phyloP scores from a whole-genome alignment of 2,888 invertebrate species.

The Tachystola acroxantha region DNA sequence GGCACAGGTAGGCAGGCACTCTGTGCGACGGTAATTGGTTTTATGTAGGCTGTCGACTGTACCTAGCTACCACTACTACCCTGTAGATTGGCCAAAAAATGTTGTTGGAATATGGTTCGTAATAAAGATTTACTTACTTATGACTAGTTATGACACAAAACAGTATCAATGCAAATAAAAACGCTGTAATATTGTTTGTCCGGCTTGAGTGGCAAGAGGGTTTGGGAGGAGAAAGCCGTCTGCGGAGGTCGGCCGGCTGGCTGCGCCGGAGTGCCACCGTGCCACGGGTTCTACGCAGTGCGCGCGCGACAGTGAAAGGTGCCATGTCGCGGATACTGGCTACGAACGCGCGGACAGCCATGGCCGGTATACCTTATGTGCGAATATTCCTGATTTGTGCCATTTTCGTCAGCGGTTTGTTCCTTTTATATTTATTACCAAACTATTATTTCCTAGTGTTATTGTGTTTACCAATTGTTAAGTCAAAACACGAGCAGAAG shows the following conservation, averaged over 20 bases:
- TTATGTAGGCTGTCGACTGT: too few relatives aligned
- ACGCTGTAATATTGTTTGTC: slow-evolving; percentile 22
- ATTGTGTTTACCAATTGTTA: slow-evolving; percentile 1
- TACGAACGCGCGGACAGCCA: slow-evolving; percentile 43
- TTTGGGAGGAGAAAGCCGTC: slow-evolving; percentile 63
- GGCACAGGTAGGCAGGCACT: too few relatives aligned
- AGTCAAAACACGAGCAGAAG: slow-evolving; percentile 21
- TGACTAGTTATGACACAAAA: too few relatives aligned
- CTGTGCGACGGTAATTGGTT: too few relatives aligned
- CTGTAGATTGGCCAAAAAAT: too few relatives aligned
- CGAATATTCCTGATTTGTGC: slow-evolving; percentile 62
- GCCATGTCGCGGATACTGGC: slow-evolving; percentile 51
- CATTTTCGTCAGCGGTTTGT: slow-evolving; percentile 66
- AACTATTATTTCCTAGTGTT: slow-evolving; percentile 9
- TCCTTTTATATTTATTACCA: slow-evolving; percentile 12
- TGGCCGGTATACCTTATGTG: slow-evolving; percentile 45
- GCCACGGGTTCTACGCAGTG: slow-evolving; percentile 41
- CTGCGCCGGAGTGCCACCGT: slow-evolving; percentile 11
- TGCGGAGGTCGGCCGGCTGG: slow-evolving; percentile 54
- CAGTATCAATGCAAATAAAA: too few relatives aligned
- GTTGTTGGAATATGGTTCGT: too few relatives aligned
- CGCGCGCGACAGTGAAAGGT: slow-evolving; percentile 72
- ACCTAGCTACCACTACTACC: too few relatives aligned
- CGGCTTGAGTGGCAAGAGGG: slow-evolving; percentile 38
- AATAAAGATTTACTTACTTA: too few relatives aligned